Evolutionary conservation across 2,113 vertebrate species (phyloP), one percentile per base, ranked within the genome.

Genomic region (Mustelus asterias): DNA sequence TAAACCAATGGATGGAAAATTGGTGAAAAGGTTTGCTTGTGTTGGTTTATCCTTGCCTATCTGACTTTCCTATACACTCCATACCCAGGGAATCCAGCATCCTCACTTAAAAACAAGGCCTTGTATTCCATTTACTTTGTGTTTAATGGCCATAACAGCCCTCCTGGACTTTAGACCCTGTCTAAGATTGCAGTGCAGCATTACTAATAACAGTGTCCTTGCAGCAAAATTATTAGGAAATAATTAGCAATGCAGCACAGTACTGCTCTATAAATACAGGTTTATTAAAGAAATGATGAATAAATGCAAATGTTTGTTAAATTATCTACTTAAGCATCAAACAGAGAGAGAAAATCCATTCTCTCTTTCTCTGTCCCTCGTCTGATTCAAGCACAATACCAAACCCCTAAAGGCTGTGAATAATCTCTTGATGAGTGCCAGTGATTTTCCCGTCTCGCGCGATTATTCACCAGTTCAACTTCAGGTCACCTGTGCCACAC

Each of bases 401-500:
- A 72, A 54, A 70, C 37, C 89, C 89, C 94, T 72, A 72, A 54
- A 70, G 94, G 67, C 67, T 72, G 94, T 54, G 69, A 76, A 76
- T 95, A 95, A 95, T 95, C 44, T 72, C 69, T 54, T 20, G 41
- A 54, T 54, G 26, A 70, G 67, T 16, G 67, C 1, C 22, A 10
- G 67, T 48, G 94, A 72, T 95, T 48, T 72, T 72, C 26, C 94
- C 26, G 13, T 54, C n/a, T 72, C 3, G 11, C 33, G 69, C 37
- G 37, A 95, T 95, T 95, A 95, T 95, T 95, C 69, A 95, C 26
- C 44, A 54, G 94, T 95, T 95, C 94, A 95, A 72, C 69, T 72
- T 33, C 67, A 54, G 94, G 94, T 95, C 94, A 95, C 24, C 69
- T 54, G 67, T 95, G 94, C 26, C 0, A 26, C 94, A 76, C 94